Percentiles rank a stretch among this genome's conserved stretches.
Evolutionary conservation across 1,140 invertebrate species (phyloP).

Genomic region (Aplysia californica): DNA sequence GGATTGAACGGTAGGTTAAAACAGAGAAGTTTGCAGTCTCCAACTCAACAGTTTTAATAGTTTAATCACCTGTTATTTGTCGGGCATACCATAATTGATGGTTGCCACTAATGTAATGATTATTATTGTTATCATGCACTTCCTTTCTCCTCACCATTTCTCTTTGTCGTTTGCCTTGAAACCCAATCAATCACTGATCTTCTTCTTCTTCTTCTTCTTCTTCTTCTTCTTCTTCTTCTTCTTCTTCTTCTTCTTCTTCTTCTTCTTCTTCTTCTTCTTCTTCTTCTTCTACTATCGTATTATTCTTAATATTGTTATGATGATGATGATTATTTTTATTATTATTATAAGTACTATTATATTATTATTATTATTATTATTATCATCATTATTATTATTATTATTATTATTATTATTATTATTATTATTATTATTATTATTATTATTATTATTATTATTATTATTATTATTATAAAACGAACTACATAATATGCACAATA

Average conservation of each 20-base stretch:
- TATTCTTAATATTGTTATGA: background rate
- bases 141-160: too few relatives aligned
- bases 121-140: too few relatives aligned
- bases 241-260: background rate
- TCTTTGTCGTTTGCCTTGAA: background rate
- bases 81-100: too few relatives aligned
- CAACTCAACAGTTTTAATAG: too few relatives aligned
- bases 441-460: background rate
- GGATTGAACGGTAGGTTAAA: too few relatives aligned
- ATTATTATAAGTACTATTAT: background rate
- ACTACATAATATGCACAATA: background rate
- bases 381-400: background rate
- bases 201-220: background rate
- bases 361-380: background rate
- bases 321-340: background rate
- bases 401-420: background rate
- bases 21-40: too few relatives aligned
- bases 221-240: background rate
- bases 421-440: background rate
- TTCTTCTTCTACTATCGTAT: background rate
- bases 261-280: background rate
- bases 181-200: background rate
- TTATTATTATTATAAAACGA: background rate
- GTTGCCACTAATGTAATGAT: too few relatives aligned
- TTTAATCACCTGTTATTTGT: too few relatives aligned